Base-by-base conservation (phyloP, 2,113 vertebrate genomes). In the Stigmatopora nigra region DNA sequence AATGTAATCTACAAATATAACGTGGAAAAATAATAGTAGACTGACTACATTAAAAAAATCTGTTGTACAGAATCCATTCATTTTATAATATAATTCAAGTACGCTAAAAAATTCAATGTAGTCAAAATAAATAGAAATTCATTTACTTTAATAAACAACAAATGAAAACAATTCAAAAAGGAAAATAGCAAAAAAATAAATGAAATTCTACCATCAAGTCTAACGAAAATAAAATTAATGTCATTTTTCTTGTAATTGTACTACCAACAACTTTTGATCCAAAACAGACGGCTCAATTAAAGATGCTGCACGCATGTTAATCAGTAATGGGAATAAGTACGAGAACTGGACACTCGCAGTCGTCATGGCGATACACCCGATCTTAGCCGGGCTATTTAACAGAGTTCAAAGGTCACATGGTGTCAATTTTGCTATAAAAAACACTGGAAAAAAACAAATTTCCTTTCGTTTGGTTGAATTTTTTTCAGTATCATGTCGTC, bases 301-400 rank as follows among this genome's bases (percentile, higher is more conserved):
- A 61, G 75, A 76, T 67, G 77, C 11, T 59, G 22, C 11, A 65
- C 65, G 70, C 19, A 22, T 20, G 70, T 77, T 81, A 84, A 82
- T 86, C 74, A 83, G 81, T 73, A 57, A 73, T 61, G 31, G 55
- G 70, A 85, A 80, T 76, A 64, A 78, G 67, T 68, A 72, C 81
- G 57, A 46, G 69, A 86, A 86, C 72, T 71, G 71, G 77, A 85
- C 75, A 81, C 83, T 73, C 72, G 61, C 70, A 16, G 0, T 79
- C 20, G 38, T 73, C 62, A 77, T 75, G 64, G 75, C 5, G 61
- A 84, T 68, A 58, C 62, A 77, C 52, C 70, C 38, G 75, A 80
- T 78, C 74, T 64, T 12, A 12, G 64, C 25, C 16, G 49, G 55
- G 48, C 51, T 52, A 10, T 11, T 20, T 22, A 55, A 55, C 11